A percentile compares a stretch with the other conserved stretches of the same genome.
phyloP scores from a whole-genome alignment of 2,797 vertebrate species.

The Gymnocypris eckloni region DNA sequence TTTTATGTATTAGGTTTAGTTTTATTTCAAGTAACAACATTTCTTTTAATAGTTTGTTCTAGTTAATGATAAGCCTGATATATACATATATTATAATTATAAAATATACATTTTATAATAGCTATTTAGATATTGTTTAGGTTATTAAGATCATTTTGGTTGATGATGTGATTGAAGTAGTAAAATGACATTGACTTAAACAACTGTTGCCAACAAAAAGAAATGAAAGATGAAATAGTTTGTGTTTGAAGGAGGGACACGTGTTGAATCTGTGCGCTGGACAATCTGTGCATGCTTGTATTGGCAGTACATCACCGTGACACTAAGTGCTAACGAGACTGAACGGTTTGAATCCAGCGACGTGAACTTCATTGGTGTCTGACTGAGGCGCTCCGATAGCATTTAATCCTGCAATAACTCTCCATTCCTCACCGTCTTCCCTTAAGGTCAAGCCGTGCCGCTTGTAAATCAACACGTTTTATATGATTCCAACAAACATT shows the following conservation, averaged over 20 bases:
- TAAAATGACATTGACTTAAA: background rate
- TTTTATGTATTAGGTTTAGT: background rate
- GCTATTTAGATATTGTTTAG: background rate
- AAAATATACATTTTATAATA: background rate
- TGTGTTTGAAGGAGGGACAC: background rate
- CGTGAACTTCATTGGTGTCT: slow-evolving; percentile 11
- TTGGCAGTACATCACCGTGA: slow-evolving; percentile 31
- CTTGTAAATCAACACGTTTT: slow-evolving; percentile 43
- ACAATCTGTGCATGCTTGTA: slow-evolving; percentile 11
- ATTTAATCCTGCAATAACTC: slow-evolving; percentile 35
- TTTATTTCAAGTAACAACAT: background rate
- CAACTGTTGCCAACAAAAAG: slow-evolving; percentile 8
- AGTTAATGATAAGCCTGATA: background rate
- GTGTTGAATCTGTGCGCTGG: slow-evolving; percentile 18
- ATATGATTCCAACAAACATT: slow-evolving; percentile 36
- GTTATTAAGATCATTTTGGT: background rate
- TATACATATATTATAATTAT: too few species aligned
- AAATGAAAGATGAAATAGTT: slow-evolving; percentile 31
- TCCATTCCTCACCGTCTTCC: slow-evolving; percentile 23
- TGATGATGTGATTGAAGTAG: background rate
- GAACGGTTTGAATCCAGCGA: slow-evolving; percentile 21
- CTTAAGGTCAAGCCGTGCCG: slow-evolving; percentile 28
- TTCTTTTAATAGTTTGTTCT: too few species aligned
- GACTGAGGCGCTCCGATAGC: slow-evolving; percentile 23
- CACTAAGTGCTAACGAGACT: slow-evolving; percentile 34